Conservation (phyloP, 2,797 vertebrate species). For the Garrulus glandarius region DNA sequence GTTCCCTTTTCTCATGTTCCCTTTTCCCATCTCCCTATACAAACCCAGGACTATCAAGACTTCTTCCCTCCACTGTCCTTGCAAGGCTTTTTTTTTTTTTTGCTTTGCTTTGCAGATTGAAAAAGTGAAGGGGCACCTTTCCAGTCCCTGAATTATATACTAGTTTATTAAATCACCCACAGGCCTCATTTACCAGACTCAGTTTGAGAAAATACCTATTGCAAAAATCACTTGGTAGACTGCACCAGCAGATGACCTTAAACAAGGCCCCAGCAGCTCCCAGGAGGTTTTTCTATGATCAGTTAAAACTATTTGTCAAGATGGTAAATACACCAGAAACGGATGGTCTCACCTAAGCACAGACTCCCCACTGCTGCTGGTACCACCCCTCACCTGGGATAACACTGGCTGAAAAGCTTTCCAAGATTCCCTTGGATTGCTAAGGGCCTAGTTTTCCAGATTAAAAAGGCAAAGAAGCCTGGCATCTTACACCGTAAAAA, state of each 20-base stretch:
- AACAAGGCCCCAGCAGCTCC: neutral
- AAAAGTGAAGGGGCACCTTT: neutral
- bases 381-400: neutral
- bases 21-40: neutral
- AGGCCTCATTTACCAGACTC: neutral
- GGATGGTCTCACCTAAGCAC: neutral
- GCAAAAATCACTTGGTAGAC: neutral
- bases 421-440: neutral
- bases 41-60: neutral
- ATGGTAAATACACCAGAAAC: neutral
- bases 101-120: neutral
- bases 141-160: neutral
- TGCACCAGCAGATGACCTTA: neutral
- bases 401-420: neutral
- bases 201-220: neutral
- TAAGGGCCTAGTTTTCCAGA: neutral
- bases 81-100: neutral
- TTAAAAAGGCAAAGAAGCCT: neutral
- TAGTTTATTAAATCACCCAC: neutral
- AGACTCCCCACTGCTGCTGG: neutral
- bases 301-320: neutral
- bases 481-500: neutral
- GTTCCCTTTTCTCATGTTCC: neutral
- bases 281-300: neutral
- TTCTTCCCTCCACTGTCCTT: neutral